Percentiles rank a stretch among this genome's conserved stretches.
phyloP scores from a whole-genome alignment of 2,797 vertebrate genomes.

The Lithobates pipiens region DNA sequence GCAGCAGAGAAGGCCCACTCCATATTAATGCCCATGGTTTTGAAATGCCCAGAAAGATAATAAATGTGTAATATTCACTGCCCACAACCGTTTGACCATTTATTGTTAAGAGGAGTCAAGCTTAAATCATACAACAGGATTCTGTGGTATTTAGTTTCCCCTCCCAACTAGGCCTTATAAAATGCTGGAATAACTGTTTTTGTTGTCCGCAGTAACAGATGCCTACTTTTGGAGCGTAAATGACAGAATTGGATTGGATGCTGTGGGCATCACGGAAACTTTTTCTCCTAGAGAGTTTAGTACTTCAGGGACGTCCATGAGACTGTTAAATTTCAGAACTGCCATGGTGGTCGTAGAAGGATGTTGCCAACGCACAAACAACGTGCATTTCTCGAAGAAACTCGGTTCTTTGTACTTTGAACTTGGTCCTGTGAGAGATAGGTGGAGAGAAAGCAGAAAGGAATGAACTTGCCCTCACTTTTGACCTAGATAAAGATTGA shows the following conservation, averaged over 20 bases:
- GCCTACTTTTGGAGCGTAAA: not conserved
- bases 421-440: conserved; percentile 30
- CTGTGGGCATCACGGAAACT: not conserved
- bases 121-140: too few species aligned
- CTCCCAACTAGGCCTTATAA: too few species aligned
- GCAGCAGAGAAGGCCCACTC: too few species aligned
- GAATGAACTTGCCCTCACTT: conserved; percentile 43
- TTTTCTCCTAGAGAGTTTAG: not conserved
- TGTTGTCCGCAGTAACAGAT: too few species aligned
- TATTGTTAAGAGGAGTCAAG: too few species aligned
- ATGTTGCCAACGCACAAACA: conserved; percentile 36
- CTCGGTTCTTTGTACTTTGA: conserved; percentile 7
- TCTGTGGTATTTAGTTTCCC: too few species aligned
- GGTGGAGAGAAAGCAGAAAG: conserved; percentile 45
- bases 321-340: conserved; percentile 36
- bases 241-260: not conserved
- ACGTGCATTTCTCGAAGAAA: conserved; percentile 19
- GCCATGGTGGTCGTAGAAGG: conserved; percentile 32
- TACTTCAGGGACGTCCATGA: not conserved
- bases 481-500: conserved; percentile 38
- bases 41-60: too few species aligned
- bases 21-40: too few species aligned
- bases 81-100: too few species aligned
- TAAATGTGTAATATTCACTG: too few species aligned
- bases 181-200: too few species aligned